These are phyloP conservation scores for Poeciliopsis infans DNA, from an alignment of 2,797 vertebrate species.

Conservation along the genomic window DNA sequence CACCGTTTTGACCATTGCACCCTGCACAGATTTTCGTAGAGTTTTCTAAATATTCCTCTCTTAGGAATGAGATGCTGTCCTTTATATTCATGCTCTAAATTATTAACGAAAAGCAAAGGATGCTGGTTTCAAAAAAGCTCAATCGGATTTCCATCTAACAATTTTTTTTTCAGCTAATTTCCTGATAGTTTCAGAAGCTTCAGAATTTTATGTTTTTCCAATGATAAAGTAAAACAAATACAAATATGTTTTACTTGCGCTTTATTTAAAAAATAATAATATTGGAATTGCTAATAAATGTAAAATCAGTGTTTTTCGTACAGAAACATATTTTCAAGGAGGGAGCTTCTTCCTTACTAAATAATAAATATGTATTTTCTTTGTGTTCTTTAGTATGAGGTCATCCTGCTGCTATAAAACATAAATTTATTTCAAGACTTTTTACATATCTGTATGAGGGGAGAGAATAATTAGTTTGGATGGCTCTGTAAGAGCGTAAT, in stretches of 20 bases:
- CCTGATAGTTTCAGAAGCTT: not conserved
- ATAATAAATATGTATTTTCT: not conserved
- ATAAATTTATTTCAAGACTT: not conserved
- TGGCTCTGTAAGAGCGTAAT: not conserved
- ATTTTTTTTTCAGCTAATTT: not conserved
- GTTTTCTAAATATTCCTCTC: not conserved
- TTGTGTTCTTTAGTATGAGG: not conserved
- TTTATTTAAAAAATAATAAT: not conserved
- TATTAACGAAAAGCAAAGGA: not conserved
- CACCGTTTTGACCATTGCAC: not conserved
- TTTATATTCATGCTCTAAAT: not conserved
- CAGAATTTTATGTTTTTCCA: not conserved
- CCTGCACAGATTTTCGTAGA: not conserved
- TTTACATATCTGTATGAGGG: not conserved
- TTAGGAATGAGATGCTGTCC: not conserved
- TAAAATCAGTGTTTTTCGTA: not conserved
- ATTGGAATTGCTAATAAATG: not conserved
- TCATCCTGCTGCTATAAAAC: not conserved
- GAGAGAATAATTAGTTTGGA: not conserved
- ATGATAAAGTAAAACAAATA: not conserved
- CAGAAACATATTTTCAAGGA: not conserved
- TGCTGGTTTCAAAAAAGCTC: not conserved
- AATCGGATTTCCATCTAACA: not conserved
- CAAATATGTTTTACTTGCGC: not conserved
- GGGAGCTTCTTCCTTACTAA: not conserved